Evolutionary conservation across 2,113 vertebrate genomes (phyloP), one percentile per base, ranked within the genome.

Genomic region (Menura novaehollandiae): DNA sequence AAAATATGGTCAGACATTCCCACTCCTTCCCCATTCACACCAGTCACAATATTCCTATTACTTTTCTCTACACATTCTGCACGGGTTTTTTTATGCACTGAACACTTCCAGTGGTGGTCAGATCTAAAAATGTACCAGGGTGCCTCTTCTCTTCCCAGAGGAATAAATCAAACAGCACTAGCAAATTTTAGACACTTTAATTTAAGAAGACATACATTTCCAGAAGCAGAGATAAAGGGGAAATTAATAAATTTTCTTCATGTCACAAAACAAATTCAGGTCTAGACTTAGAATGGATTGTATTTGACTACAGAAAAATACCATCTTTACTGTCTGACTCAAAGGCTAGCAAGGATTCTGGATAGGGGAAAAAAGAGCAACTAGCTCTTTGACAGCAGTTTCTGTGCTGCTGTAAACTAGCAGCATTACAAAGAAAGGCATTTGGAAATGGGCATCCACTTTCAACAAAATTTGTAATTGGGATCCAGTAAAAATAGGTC

Each of bases 141-240:
- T 72, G 39, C 51, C 11, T 22, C 19, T 81, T 81, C 35, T 75
- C 27, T 35, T 91, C 78, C 32, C 69, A 60, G 24, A 69, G n/a
- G 52, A 95, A 86, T 92, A 92, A 94, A 94, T 93, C 93, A 94
- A 74, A 80, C 18, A 5, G 22, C 2, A 6, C 51, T 80, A 80
- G 55, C 16, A 74, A 79, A 68, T 84, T 83, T 60, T 76, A 94
- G 84, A 95, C 84, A 95, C 51, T 91, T 93, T 60, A 73, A 86
- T 97, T 91, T 96, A 94, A 88, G 81, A 92, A 94, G 41, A 85
- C 56, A 60, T 72, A 60, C 35, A 73, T 90, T 89, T 95, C 55
- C 55, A 96, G 81, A 82, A 89, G 46, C 26, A 66, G 71, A 88
- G 58, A 91, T 85, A 91, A 91, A 89, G 23, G 35, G 33, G 64